Percentiles rank a stretch among this genome's conserved stretches.
phyloP scores from a whole-genome alignment of 2,888 invertebrate species.

The Sesia bembeciformis region DNA sequence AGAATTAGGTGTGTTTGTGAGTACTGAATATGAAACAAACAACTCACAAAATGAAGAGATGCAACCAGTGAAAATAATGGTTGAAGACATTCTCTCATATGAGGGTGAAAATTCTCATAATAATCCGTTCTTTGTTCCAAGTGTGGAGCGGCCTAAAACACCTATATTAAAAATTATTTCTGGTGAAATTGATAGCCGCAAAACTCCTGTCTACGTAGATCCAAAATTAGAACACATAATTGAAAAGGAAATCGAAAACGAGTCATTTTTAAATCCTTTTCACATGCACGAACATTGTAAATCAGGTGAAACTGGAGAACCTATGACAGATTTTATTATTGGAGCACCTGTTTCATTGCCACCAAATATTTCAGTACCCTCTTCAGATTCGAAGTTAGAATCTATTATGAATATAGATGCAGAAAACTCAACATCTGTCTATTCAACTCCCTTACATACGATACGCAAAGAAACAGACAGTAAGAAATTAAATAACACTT shows the following conservation, averaged over 20 bases:
- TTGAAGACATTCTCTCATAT: slow-evolving; percentile 18
- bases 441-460: slow-evolving; percentile 23
- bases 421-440: slow-evolving; percentile 12
- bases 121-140: slow-evolving; percentile 40
- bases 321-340: slow-evolving; percentile 60
- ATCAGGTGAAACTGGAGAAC: slow-evolving; percentile 18
- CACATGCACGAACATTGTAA: slow-evolving; percentile 37
- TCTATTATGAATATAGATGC: slow-evolving; percentile 1
- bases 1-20: slow-evolving; percentile 40
- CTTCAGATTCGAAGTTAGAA: slow-evolving; percentile 42
- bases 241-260: slow-evolving; percentile 25
- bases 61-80: slow-evolving; percentile 33
- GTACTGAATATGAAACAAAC: slow-evolving; percentile 54
- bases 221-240: slow-evolving; percentile 21
- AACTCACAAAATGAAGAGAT: slow-evolving; percentile 53
- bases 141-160: slow-evolving; percentile 48
- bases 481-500: background rate
- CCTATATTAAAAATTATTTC: slow-evolving; percentile 58
- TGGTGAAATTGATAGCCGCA: slow-evolving; percentile 32
- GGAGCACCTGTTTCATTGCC: slow-evolving; percentile 69
- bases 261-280: slow-evolving; percentile 53
- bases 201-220: slow-evolving; percentile 36
- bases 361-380: slow-evolving; percentile 39
- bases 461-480: slow-evolving; percentile 6
- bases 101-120: slow-evolving; percentile 9